phyloP scores from a whole-genome alignment of 2,797 vertebrate genomes.

The Thamnophis elegans region DNA sequence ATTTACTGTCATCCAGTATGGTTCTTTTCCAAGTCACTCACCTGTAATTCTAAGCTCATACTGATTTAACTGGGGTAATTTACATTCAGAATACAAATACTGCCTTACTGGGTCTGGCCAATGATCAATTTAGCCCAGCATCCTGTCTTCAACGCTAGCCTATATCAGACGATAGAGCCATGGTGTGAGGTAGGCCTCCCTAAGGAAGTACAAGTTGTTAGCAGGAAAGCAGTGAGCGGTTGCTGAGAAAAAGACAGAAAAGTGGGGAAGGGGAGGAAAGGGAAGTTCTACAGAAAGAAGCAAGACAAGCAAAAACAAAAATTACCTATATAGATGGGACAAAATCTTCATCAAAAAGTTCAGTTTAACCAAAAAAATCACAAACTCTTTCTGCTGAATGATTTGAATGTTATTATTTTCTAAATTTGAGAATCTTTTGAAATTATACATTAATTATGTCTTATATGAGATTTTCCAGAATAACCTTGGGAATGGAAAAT shows the following conservation, averaged over 20 bases:
- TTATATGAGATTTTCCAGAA: background rate
- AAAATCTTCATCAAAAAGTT: constrained; percentile 9
- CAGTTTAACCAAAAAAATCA: background rate
- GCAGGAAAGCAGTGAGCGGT: constrained; percentile 28
- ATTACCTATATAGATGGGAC: constrained; percentile 8
- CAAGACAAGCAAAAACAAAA: constrained; percentile 19
- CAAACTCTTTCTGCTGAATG: background rate
- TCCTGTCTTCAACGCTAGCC: constrained; percentile 31
- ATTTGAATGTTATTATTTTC: background rate
- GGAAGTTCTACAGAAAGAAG: constrained; percentile 13
- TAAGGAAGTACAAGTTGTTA: constrained; percentile 34
- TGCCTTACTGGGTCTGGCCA: constrained; percentile 32
- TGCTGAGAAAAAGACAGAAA: constrained; percentile 26
- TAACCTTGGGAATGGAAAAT: background rate
- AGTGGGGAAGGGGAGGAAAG: constrained; percentile 9
- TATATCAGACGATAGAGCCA: constrained; percentile 28
- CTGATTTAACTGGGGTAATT: constrained; percentile 31
- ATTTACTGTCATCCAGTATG: constrained; percentile 22
- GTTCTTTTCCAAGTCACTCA: constrained; percentile 23
- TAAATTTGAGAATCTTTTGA: background rate
- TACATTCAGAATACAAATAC: constrained; percentile 34
- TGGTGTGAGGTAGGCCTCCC: constrained; percentile 31
- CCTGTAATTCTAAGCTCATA: constrained; percentile 30
- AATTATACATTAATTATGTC: background rate
- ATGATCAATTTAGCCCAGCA: constrained; percentile 32